Evolutionary conservation across 1,140 invertebrate genomes (phyloP).

Genomic region (Agraylea sexmaculata): DNA sequence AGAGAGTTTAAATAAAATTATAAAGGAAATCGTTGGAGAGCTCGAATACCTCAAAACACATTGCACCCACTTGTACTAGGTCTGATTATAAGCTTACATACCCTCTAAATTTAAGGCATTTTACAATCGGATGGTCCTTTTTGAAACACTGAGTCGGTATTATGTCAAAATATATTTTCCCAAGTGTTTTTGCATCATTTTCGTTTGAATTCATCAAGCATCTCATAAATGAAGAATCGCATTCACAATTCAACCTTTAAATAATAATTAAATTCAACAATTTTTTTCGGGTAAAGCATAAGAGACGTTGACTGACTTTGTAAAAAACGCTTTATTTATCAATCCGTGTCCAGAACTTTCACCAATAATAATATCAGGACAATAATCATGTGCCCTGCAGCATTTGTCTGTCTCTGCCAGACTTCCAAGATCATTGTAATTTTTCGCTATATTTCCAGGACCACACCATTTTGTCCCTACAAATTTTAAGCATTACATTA

Average conservation of each 20-base stretch:
- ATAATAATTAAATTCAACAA: not conserved
- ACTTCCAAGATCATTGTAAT: slow-evolving; percentile 56
- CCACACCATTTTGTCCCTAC: slow-evolving; percentile 59
- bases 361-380: slow-evolving; percentile 48
- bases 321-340: slow-evolving; percentile 49
- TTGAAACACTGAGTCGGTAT: slow-evolving; percentile 54
- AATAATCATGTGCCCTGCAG: slow-evolving; percentile 66
- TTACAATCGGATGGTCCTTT: slow-evolving; percentile 49
- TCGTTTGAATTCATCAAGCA: slow-evolving; percentile 47
- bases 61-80: too few species aligned
- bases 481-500: slow-evolving; percentile 15
- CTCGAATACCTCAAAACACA: not conserved
- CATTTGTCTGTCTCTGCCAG: slow-evolving; percentile 58
- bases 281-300: too few species aligned
- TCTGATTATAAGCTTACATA: slow-evolving; percentile 23
- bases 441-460: slow-evolving; percentile 54
- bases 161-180: slow-evolving; percentile 52
- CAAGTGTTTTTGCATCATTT: slow-evolving; percentile 41
- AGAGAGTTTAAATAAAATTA: not conserved
- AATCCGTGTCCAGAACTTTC: slow-evolving; percentile 46
- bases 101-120: slow-evolving; percentile 38
- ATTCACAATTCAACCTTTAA: slow-evolving; percentile 40
- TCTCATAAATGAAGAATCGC: slow-evolving; percentile 53
- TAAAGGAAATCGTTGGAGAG: not conserved
- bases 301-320: slow-evolving; percentile 34